Percentiles rank a stretch among this genome's conserved stretches.
phyloP scores from a whole-genome alignment of 2,888 invertebrate genomes.

The Zygaena filipendulae region DNA sequence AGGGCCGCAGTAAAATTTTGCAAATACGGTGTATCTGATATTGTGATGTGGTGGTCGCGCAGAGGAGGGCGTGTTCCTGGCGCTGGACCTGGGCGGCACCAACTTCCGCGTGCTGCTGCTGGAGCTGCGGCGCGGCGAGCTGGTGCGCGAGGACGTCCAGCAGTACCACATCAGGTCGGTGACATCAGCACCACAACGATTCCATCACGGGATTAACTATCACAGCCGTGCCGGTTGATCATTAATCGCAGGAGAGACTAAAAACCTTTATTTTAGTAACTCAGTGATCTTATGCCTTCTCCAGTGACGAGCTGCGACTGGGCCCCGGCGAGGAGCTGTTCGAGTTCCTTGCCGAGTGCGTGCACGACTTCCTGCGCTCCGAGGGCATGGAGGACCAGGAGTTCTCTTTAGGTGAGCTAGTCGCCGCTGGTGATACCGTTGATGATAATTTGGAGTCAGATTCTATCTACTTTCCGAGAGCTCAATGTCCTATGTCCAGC shows the following conservation, averaged over 20 bases:
- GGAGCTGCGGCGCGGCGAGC: constrained; percentile 65
- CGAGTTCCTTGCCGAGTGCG: constrained; percentile 80
- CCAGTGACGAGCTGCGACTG: constrained; percentile 66
- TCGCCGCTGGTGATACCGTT: too few species aligned
- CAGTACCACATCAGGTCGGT: constrained; percentile 72
- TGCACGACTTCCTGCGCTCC: constrained; percentile 73
- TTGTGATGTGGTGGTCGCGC: too few species aligned
- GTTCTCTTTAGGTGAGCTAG: constrained; percentile 76
- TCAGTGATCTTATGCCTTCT: too few species aligned
- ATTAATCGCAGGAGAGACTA: too few species aligned
- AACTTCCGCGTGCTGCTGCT: constrained; percentile 80
- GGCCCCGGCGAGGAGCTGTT: constrained; percentile 75
- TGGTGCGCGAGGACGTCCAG: constrained; percentile 70
- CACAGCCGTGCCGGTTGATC: not conserved
- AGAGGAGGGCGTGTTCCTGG: constrained; percentile 80
- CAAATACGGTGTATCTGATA: too few species aligned
- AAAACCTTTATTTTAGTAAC: too few species aligned
- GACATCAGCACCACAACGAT: too few species aligned
- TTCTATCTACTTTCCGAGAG: too few species aligned
- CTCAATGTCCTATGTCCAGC: too few species aligned
- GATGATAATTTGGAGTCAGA: too few species aligned
- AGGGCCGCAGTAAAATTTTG: too few species aligned
- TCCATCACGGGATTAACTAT: too few species aligned
- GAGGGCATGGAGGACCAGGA: constrained; percentile 67
- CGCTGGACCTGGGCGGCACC: constrained; percentile 84